Evolutionary conservation across 2,113 vertebrate genomes (phyloP).

Genomic region (Campylorhamphus procurvoides): DNA sequence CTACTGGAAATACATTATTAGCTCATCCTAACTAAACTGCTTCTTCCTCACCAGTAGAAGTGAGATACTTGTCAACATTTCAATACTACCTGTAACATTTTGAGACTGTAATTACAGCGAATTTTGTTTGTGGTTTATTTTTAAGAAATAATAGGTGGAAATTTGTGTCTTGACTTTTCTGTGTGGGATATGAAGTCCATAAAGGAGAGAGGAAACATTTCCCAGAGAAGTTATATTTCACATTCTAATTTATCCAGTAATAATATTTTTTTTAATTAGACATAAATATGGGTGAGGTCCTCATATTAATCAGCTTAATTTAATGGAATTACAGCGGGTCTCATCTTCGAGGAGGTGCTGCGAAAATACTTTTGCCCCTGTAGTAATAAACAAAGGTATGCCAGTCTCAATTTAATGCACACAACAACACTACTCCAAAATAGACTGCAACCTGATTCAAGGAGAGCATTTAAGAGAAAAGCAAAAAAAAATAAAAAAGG

Average conservation of each 20-base stretch:
- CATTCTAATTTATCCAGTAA: neutral
- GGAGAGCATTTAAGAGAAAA: neutral
- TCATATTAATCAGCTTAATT: neutral
- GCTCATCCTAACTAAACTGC: conserved; percentile 8
- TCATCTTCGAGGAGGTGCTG: neutral
- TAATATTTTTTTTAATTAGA: neutral
- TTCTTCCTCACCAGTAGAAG: neutral
- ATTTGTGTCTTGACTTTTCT: neutral
- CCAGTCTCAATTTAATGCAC: neutral
- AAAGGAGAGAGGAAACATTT: neutral
- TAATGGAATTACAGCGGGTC: neutral
- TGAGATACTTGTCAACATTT: conserved; percentile 11
- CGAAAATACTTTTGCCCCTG: neutral
- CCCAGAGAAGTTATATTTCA: neutral
- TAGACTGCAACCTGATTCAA: neutral
- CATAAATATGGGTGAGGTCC: neutral
- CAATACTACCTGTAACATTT: conserved; percentile 22
- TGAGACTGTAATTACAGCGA: neutral
- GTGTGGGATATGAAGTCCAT: neutral
- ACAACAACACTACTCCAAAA: neutral
- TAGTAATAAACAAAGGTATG: neutral
- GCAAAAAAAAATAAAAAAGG: fast-evolving
- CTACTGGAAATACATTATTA: conserved; percentile 44
- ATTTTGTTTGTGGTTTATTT: conserved; percentile 22
- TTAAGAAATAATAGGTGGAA: neutral